Evolutionary conservation across 2,113 vertebrate species (phyloP).

Genomic region (Martes martes): DNA sequence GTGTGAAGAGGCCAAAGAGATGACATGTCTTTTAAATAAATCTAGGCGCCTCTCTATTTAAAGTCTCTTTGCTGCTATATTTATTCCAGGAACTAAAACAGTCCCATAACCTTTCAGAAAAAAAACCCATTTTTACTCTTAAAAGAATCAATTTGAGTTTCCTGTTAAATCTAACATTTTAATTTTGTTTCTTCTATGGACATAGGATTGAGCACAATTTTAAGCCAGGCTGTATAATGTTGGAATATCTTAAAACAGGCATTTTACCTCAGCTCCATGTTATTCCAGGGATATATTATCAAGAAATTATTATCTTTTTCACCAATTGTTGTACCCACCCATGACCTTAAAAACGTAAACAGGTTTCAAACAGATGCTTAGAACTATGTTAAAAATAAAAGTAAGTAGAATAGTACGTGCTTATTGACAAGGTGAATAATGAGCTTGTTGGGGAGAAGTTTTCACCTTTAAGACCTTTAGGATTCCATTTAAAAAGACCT

Average conservation of each 20-base stretch:
- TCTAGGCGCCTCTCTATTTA: constrained; percentile 49
- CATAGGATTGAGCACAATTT: constrained; percentile 13
- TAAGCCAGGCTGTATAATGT: constrained; percentile 25
- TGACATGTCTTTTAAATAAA: constrained; percentile 63
- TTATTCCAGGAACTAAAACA: constrained; percentile 60
- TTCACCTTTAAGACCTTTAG: not conserved
- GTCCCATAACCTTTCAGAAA: not conserved
- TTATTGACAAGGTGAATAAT: constrained; percentile 25
- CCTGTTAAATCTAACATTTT: constrained; percentile 56
- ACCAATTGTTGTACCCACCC: constrained; percentile 17
- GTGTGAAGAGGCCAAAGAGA: constrained; percentile 40
- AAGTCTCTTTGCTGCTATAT: constrained; percentile 50
- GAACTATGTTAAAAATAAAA: constrained; percentile 31
- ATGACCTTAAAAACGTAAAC: constrained; percentile 51
- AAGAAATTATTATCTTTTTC: constrained; percentile 51
- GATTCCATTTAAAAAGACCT: not conserved
- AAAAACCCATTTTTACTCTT: not conserved
- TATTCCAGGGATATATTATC: constrained; percentile 38
- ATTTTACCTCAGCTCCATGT: constrained; percentile 34
- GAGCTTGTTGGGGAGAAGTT: not conserved
- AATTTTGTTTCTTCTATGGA: constrained; percentile 38
- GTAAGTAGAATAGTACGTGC: not conserved
- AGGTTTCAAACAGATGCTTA: constrained; percentile 5
- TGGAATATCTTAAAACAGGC: constrained; percentile 42
- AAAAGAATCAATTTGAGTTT: constrained; percentile 51